Base-by-base conservation (phyloP, 2,888 invertebrate species). In the Sympetrum striolatum region DNA sequence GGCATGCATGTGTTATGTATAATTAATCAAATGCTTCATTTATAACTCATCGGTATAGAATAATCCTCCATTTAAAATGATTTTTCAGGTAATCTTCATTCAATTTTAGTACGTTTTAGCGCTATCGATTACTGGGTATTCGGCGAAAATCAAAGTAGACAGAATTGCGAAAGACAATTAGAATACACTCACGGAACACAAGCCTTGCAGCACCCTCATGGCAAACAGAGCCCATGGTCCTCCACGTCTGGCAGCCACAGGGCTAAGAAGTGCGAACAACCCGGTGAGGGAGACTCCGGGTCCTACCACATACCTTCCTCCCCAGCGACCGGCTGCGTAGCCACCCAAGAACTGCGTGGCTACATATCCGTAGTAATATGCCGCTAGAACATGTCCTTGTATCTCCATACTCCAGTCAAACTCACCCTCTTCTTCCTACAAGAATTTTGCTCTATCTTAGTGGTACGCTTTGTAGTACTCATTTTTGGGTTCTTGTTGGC, bases 361-460 rank as follows among this genome's bases (percentile, higher is more conserved):
- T 15, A 91, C 90, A 44, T 91, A 91, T 18, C 91, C 91, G 64
- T 90, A 91, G 35, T 90, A 91, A 48, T 91, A 91, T 6, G 91
- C 90, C 15, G 91, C 81, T 48, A 91, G 81, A 10, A 91, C 60
- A 37, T 90, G 90, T 15, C 91, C 91, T 80, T 91, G 91, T n/a
- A 73, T 90, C 22, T 81, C 64, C 48, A 90, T 90, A 60, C 90
- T 81, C 91, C 91, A 91, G 1, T 80, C 58, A 90, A 91, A 91
- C 79, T 91, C 91, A 1, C 91, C 91, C 25, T 86, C 82, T 60
- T 86, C 86, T 37, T 64, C 31, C 86, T 86, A n/a, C 5, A 25
- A 53, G 3, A 14, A 3, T 25, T 39, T 39, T 22, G 22, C 39
- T 5, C 0, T 18, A 2, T 48, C 4, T 48, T 8, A 10, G 15